phyloP scores from a whole-genome alignment of 2,888 invertebrate species.

The Tinea pellionella region DNA sequence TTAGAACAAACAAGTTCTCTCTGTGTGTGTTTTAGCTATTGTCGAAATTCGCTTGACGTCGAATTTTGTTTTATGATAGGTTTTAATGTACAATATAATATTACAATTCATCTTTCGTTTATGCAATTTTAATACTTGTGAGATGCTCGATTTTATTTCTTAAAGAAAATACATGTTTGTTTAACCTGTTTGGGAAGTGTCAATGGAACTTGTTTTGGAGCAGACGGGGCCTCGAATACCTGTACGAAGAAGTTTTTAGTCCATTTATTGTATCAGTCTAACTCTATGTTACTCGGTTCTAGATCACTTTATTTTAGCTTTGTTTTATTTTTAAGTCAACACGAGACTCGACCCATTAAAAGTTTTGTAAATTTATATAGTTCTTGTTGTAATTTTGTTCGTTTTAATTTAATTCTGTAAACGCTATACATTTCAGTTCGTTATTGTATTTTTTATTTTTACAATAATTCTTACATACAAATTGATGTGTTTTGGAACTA shows the following conservation, averaged over 20 bases:
- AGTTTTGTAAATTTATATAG: background rate
- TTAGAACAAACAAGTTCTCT: constrained; percentile 4
- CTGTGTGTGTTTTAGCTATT: background rate
- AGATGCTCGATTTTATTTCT: background rate
- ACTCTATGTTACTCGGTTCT: background rate
- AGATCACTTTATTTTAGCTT: background rate
- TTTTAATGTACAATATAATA: background rate
- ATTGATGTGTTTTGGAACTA: too few species aligned
- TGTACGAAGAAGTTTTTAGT: background rate
- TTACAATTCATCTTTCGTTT: too few species aligned
- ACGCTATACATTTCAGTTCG: too few species aligned
- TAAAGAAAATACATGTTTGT: background rate
- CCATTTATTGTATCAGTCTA: constrained; percentile 7
- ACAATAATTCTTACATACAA: too few species aligned
- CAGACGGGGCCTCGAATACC: background rate
- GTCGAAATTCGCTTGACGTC: background rate
- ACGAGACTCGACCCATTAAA: background rate
- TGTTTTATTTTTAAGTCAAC: background rate
- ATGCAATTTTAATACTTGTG: too few species aligned
- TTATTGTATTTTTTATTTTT: too few species aligned
- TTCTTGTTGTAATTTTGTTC: background rate
- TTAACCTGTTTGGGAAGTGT: background rate
- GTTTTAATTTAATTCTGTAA: too few species aligned
- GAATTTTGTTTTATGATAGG: background rate
- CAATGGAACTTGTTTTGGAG: constrained; percentile 2